Evolutionary conservation across 2,113 vertebrate species (phyloP), one percentile per base, ranked within the genome.

Genomic region (Labeo rohita): DNA sequence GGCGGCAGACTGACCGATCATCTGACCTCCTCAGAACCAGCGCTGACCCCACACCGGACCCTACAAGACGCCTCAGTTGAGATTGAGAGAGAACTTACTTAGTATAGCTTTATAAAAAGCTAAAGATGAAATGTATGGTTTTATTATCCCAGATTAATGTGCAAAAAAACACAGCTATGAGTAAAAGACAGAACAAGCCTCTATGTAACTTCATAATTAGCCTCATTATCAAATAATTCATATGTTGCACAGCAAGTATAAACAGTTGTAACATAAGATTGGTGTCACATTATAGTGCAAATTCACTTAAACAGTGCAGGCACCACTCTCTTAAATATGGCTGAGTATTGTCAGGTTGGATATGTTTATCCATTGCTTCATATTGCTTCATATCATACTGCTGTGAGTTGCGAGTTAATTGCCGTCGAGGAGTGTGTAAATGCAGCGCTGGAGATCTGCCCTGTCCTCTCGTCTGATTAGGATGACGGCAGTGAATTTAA

Each of bases 1-100:
- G 96, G 97, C 94, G 72, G 95, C 91, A 92, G 93, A 92, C 94
- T 97, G 97, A 98, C 96, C 97, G 96, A 98, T 96, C 92, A 92
- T 93, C 91, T 97, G 97, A 97, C 97, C 97, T 96, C 94, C 93
- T 94, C 93, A 96, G 93, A 96, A 96, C 94, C 90, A 93, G 92
- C 92, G 93, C 91, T 94, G 52, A 36, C 76, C 92, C 92, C 90
- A 90, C 93, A 93, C 91, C 87, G 93, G 90, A 90, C 91, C 87
- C 34, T n/a, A 23, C n/a, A 2, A 61, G 39, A 66, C 0, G 6
- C n/a, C 49, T 50, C n/a, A 7, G 47, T 56, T 54, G 3, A 79
- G 52, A 43, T 1, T 45, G 39, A 73, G 68, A 45, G 21, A 21
- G 36, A 34, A 3, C 59, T 39, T 12, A 13, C 13, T 59, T 43